Base-by-base conservation (phyloP, 2,797 vertebrate genomes). In the Melanotaenia trifasciata region DNA sequence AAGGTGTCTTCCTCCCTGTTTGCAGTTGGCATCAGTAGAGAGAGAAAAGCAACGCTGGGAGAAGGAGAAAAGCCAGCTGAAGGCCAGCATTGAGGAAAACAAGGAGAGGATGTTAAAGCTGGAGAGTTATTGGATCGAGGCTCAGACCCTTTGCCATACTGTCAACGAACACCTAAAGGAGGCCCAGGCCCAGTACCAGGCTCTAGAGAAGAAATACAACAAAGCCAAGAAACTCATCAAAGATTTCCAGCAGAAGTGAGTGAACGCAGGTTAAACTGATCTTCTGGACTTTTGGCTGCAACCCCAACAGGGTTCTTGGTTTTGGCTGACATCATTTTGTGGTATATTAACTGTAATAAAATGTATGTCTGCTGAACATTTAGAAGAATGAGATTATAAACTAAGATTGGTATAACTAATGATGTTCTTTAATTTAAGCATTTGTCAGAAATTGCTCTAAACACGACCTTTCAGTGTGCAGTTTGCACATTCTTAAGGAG, bases 221-320 rank as follows among this genome's bases (percentile, higher is more conserved):
- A 99, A 99, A 90, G 98, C 98, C 78, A 99, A 99, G 94, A 99
- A 99, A 78, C 84, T 99, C 88, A 99, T 99, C 92, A 99, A 99
- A 90, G 98, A 99, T 90, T 99, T 98, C 90, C 98, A 99, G 86
- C 97, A 98, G 93, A 99, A 99, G 98, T 99, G 92, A 97, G 97
- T 85, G 1, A 47, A 54, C 8, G 6, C 1, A 0, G 14, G 3
- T 58, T 47, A 11, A 64, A 30, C 5, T 28, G 18, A 1, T 33
- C 14, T 58, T 8, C 11, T 58, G 20, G 33, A 53, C 33, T 18
- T 30, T 18, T 59, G 26, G 66, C 61, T 20, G 22, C 8, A 10
- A 11, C 8, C 14, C 12, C 3, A 53, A 24, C 11, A 53, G 51
- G 51, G 9, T 36, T 54, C n/a, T 6, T 4, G 57, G 61, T 70